Conservation (phyloP, 2,797 vertebrate genomes). For the Tamandua tetradactyla region DNA sequence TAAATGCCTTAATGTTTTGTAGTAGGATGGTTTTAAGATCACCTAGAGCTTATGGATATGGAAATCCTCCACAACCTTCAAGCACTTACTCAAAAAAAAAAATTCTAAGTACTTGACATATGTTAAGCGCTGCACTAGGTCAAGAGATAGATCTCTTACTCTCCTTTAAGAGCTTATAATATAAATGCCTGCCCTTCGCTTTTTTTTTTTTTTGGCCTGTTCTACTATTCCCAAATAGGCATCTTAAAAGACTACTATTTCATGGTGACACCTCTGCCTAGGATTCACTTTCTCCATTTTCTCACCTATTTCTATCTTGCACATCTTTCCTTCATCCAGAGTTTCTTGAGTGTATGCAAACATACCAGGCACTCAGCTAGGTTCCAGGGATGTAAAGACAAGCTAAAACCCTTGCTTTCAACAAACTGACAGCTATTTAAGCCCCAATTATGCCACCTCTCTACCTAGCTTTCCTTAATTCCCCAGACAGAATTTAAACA, state of each 20-base stretch:
- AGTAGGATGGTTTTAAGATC: background rate
- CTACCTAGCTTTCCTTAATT: background rate
- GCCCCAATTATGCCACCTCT: background rate
- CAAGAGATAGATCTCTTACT: background rate
- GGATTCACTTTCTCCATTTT: background rate
- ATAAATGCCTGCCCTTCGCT: background rate
- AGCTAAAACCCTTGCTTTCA: background rate
- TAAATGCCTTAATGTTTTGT: background rate
- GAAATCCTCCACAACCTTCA: background rate
- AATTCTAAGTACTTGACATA: background rate
- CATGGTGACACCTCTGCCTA: background rate
- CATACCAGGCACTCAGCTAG: background rate
- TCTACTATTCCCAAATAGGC: background rate
- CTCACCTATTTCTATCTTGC: background rate
- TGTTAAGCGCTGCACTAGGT: too few species aligned
- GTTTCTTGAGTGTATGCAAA: background rate
- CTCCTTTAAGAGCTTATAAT: background rate
- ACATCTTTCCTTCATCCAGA: background rate
- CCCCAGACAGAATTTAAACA: background rate
- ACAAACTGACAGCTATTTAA: background rate
- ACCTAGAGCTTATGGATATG: background rate
- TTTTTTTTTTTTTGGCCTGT: background rate
- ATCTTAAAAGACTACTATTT: background rate
- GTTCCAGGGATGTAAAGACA: background rate
- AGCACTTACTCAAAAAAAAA: background rate